Evolutionary conservation across 2,113 vertebrate genomes (phyloP), one percentile per base, ranked within the genome.

Genomic region (Grus americana): DNA sequence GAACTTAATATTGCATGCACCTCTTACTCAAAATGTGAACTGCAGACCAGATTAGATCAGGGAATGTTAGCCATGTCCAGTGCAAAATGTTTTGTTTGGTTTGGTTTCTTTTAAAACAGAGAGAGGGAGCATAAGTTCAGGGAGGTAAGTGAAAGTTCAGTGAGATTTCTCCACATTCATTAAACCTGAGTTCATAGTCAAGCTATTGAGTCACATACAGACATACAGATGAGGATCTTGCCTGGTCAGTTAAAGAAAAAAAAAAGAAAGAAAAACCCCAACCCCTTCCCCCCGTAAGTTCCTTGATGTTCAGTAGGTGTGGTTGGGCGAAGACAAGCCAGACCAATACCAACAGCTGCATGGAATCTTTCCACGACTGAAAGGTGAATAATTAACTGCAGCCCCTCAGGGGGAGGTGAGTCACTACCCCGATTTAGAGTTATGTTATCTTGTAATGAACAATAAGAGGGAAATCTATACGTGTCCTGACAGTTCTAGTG

Each of bases 391-490:
- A 95, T 91, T 97, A 96, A 96, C 88, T 88, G 75, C 95, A 96
- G 90, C 79, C 93, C 94, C 95, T 58, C 94, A 93, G 97, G 97
- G 96, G 88, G 36, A 95, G 67, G 93, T 98, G 98, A 98, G 96
- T 98, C 98, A 98, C 93, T 82, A 92, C 86, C 94, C 79, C 79
- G 84, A 97, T 97, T 98, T 96, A 94, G 58, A 94, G 86, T 94
- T 95, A 97, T 92, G 87, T 97, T 97, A 95, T 94, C 97, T 97
- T 96, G 94, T 95, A 97, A 97, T 95, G 94, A 97, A 97, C 91
- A 96, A 86, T 96, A 95, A 97, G 94, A 97, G 92, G 97, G 72
- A 97, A 98, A 97, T 93, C 96, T 97, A 61, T 94, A 92, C 96
- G 6, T 98, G 98, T 97, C 96, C 93, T 97, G 95, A 98, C 98